Evolutionary conservation across 2,888 invertebrate species (phyloP), one percentile per base, ranked within the genome.

Genomic region (Polia nebulosa): DNA sequence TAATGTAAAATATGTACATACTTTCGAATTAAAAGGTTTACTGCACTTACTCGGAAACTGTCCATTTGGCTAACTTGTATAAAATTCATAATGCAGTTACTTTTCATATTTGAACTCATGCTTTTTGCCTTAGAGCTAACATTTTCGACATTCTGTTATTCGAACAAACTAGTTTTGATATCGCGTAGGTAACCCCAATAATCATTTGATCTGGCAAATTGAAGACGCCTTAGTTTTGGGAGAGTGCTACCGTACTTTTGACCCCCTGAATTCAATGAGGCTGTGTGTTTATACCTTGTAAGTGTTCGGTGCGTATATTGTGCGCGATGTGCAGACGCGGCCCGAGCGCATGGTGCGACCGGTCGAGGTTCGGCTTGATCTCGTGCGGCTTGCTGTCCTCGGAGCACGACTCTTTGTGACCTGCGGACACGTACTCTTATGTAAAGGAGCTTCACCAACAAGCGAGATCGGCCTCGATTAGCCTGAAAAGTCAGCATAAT

Each of bases 341-440:
- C 70, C 92, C 92, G 83, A 93, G 92, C 87, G 93, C 94, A 95
- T 95, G 94, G 81, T 94, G 93, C 80, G 88, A 84, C 60, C 94
- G 90, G 84, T 94, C 93, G 82, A 92, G 87, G 80, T 78, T 92
- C 83, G 93, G 93, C 85, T 95, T 94, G 80, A 96, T 94, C 92
- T 97, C 97, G 92, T 96, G 96, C 88, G 96, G 96, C 91, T 97
- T 97, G 88, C 96, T 93, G 90, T 97, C 97, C 88, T 96, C 96
- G 41, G 89, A 82, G 94, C 97, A 97, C 95, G 97, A 96, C 90
- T 97, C 97, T 95, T 97, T 97, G 93, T 97, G 96, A 93, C 97
- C 97, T 97, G 90, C 64, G 13, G 32, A 53, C 13, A 64, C 4
- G 32, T 20, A 32, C 20, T 52, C 11, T 15, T 25, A 17, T 27